Evolutionary conservation across 2,888 invertebrate species (phyloP).

Genomic region (Drosophila helvetica): DNA sequence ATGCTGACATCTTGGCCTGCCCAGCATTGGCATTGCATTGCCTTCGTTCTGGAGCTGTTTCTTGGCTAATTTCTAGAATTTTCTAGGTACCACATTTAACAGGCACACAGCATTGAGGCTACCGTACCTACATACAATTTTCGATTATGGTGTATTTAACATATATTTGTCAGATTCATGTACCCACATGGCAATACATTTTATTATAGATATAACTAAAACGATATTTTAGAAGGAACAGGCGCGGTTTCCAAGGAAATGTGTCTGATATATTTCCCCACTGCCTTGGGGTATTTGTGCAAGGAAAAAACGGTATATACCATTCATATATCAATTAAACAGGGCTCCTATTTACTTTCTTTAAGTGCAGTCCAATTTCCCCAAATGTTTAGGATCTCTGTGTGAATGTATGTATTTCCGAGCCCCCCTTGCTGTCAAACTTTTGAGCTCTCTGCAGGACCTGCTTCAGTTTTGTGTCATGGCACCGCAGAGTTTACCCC

Average conservation of each 20-base stretch:
- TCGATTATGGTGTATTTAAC: no score
- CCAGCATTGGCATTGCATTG: slow-evolving; percentile 38
- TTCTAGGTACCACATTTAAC: slow-evolving; percentile 8
- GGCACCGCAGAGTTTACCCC: slow-evolving; percentile 11
- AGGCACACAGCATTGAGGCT: not conserved
- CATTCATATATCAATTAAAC: not conserved
- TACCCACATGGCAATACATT: no score
- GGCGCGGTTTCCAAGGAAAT: no score
- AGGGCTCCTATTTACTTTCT: not conserved
- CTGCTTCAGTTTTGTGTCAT: slow-evolving; percentile 6
- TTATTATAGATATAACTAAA: no score
- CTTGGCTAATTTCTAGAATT: slow-evolving; percentile 29
- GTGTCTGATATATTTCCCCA: no score
- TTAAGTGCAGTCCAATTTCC: not conserved
- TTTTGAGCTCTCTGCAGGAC: not conserved
- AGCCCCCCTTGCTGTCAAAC: not conserved
- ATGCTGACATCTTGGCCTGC: slow-evolving; percentile 53
- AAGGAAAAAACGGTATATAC: no score
- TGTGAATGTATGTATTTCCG: not conserved
- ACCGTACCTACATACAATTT: no score
- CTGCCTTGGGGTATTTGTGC: no score
- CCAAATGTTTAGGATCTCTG: not conserved
- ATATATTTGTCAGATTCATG: no score
- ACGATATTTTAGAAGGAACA: no score
- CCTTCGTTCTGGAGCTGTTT: not conserved